These are phyloP conservation scores for Dendrolimus houi DNA, from an alignment of 2,888 invertebrate species.

Conservation along the genomic window DNA sequence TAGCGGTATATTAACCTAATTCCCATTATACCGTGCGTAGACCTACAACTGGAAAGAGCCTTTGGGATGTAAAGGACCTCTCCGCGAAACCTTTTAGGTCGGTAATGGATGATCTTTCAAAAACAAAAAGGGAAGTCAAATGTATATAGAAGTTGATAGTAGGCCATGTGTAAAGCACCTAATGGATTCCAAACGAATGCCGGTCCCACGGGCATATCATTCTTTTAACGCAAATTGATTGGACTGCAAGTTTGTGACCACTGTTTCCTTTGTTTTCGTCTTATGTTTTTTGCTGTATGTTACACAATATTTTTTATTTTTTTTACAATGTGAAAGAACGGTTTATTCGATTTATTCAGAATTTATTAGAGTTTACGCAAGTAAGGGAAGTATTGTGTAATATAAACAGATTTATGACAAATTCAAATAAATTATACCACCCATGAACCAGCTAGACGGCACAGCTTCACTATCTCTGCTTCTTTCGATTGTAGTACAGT, in stretches of 20 bases:
- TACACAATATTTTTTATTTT: too few relatives aligned
- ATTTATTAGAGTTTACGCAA: too few relatives aligned
- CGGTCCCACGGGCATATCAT: constrained; percentile 34
- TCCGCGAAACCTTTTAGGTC: constrained; percentile 37
- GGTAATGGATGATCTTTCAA: constrained; percentile 52
- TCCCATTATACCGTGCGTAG: constrained; percentile 3
- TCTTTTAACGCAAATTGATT: constrained; percentile 41
- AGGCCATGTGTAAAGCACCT: constrained; percentile 35
- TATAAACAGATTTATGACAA: too few relatives aligned
- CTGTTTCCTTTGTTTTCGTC: constrained; percentile 12
- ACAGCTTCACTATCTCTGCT: too few relatives aligned
- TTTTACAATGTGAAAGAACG: too few relatives aligned
- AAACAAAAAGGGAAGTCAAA: constrained; percentile 44
- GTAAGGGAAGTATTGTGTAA: too few relatives aligned
- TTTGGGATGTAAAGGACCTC: constrained; percentile 6
- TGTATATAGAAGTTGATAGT: constrained; percentile 38
- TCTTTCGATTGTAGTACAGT: too few relatives aligned
- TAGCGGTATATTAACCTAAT: background rate
- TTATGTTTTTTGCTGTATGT: constrained; percentile 1
- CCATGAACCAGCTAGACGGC: too few relatives aligned
- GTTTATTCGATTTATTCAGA: too few relatives aligned
- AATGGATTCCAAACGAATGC: constrained; percentile 43
- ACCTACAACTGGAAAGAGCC: constrained; percentile 3
- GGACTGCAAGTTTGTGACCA: constrained; percentile 21
- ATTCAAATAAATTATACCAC: too few relatives aligned